Percentiles rank a stretch among this genome's conserved stretches.
phyloP scores from a whole-genome alignment of 2,797 vertebrate species.

The Tarsius wallacei region DNA sequence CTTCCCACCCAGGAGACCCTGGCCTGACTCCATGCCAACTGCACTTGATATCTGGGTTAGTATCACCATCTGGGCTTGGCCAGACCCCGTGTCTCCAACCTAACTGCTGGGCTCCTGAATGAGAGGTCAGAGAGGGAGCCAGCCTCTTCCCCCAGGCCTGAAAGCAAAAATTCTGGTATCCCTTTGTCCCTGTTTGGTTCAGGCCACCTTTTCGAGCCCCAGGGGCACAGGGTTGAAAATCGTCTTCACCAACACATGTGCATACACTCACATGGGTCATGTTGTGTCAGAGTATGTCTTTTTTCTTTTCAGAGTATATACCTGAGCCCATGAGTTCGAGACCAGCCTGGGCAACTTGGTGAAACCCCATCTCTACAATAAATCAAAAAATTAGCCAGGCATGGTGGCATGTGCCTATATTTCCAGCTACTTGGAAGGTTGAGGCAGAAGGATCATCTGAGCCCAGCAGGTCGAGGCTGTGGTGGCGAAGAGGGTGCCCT shows the following conservation, averaged over 20 bases:
- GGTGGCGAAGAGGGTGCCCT: too few relatives aligned
- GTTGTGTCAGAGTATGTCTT: not conserved
- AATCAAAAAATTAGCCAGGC: too few relatives aligned
- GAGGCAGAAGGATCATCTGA: not conserved
- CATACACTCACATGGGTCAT: not conserved
- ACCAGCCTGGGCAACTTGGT: not conserved
- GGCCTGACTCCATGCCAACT: not conserved
- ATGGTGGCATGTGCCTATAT: not conserved
- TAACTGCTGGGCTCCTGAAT: slow-evolving; percentile 9
- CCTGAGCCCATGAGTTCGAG: not conserved
- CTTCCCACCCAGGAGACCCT: not conserved
- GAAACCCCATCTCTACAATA: not conserved
- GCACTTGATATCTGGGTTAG: not conserved
- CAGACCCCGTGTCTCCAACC: not conserved
- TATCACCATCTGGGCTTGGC: not conserved
- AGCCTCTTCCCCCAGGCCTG: not conserved
- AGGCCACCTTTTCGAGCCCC: not conserved
- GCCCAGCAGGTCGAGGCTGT: not conserved
- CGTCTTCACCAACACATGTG: not conserved
- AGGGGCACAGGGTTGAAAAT: not conserved
- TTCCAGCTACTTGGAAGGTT: not conserved
- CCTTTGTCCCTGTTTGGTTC: not conserved
- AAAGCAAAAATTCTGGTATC: not conserved
- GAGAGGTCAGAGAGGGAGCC: slow-evolving; percentile 11
- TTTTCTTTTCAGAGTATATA: not conserved